phyloP scores from a whole-genome alignment of 2,113 vertebrate genomes.

The Microcebus griseorufus region DNA sequence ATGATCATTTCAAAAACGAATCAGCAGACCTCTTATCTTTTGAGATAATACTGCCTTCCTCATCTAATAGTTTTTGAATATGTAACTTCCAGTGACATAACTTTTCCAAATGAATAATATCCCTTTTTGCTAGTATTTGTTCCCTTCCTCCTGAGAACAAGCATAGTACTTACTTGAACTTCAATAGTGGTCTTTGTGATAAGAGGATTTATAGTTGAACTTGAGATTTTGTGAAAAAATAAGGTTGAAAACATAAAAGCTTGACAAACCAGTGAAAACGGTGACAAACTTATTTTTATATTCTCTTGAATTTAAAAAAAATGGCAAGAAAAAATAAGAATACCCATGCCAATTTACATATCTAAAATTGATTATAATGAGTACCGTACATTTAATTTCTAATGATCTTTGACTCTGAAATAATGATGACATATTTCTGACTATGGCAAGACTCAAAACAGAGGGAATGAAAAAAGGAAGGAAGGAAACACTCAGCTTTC shows the following conservation, averaged over 20 bases:
- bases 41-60: background rate
- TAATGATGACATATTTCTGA: background rate
- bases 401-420: background rate
- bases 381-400: background rate
- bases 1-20: background rate
- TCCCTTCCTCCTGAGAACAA: background rate
- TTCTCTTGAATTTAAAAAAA: background rate
- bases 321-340: background rate
- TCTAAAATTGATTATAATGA: background rate
- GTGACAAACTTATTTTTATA: background rate
- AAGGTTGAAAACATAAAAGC: background rate
- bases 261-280: background rate
- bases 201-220: background rate
- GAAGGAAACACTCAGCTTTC: background rate
- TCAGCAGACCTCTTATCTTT: background rate
- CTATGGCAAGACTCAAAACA: background rate
- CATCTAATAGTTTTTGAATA: background rate
- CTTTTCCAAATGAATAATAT: background rate
- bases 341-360: background rate
- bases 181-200: background rate
- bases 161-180: background rate
- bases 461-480: background rate
- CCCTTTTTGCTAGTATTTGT: background rate
- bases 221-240: background rate
- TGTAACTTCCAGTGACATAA: background rate